Conservation (phyloP, 2,113 vertebrate genomes). For the Oreochromis spilurus region DNA sequence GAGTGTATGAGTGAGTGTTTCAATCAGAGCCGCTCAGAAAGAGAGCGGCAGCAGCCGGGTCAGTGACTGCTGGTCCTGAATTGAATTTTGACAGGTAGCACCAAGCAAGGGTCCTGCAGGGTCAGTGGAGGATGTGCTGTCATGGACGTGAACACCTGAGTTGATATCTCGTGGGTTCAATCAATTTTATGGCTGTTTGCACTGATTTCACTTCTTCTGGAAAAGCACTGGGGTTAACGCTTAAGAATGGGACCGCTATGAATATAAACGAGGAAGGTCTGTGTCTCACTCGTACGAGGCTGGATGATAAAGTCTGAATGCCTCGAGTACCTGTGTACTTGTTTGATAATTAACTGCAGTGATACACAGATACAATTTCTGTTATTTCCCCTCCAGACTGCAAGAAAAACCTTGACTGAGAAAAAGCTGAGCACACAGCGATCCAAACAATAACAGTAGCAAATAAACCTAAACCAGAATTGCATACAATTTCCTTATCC, state of each 20-base stretch:
- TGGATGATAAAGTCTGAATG: not conserved
- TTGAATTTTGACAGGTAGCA: conserved; percentile 67
- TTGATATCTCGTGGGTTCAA: conserved; percentile 55
- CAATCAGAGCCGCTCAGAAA: conserved; percentile 45
- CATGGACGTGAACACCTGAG: conserved; percentile 45
- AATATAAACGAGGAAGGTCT: conserved; percentile 51
- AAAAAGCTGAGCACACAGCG: conserved; percentile 6
- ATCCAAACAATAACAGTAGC: conserved; percentile 16
- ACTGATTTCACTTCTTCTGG: conserved; percentile 48
- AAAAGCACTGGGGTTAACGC: conserved; percentile 44
- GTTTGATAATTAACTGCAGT: conserved; percentile 3
- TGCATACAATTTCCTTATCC: conserved; percentile 36
- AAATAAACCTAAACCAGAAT: conserved; percentile 27
- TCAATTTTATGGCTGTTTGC: conserved; percentile 63
- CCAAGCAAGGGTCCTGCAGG: conserved; percentile 55
- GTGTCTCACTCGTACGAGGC: not conserved
- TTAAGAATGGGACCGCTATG: conserved; percentile 40
- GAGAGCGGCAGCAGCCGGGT: conserved; percentile 41
- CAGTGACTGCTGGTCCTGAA: conserved; percentile 38
- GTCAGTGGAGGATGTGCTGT: conserved; percentile 57
- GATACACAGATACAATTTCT: not conserved
- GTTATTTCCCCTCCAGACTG: not conserved
- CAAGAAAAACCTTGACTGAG: conserved; percentile 30
- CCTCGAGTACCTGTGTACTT: not conserved
- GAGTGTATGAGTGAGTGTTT: conserved; percentile 54